Conservation (phyloP, 2,113 vertebrate species). For the Cariama cristata region DNA sequence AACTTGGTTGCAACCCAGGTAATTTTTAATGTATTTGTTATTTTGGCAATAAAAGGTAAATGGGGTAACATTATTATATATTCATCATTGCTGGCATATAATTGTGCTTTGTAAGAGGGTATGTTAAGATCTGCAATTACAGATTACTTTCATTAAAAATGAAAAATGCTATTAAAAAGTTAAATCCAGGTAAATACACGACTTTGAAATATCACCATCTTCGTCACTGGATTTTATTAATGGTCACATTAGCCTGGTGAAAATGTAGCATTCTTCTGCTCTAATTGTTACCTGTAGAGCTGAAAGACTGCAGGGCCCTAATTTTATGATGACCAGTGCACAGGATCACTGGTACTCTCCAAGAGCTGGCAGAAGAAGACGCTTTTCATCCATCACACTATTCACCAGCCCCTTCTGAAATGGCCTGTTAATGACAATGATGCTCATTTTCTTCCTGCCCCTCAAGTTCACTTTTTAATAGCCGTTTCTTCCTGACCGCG, state of each 20-base stretch:
- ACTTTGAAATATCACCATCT: background rate
- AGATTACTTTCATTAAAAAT: slow-evolving; percentile 15
- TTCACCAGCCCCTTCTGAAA: slow-evolving; percentile 47
- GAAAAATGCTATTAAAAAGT: background rate
- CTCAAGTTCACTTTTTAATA: slow-evolving; percentile 71
- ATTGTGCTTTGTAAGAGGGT: background rate
- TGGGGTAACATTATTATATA: background rate
- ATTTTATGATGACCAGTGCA: slow-evolving; percentile 26
- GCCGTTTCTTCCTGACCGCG: slow-evolving; percentile 62
- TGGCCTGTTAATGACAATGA: slow-evolving; percentile 48
- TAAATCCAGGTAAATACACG: background rate
- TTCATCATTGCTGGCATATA: background rate
- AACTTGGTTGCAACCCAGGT: background rate
- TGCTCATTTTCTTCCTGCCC: slow-evolving; percentile 60
- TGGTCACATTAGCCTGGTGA: background rate
- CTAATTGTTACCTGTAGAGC: background rate
- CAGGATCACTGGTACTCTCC: background rate
- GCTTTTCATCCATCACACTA: slow-evolving; percentile 30
- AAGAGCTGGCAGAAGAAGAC: background rate
- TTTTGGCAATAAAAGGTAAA: slow-evolving; percentile 12
- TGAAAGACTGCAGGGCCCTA: background rate
- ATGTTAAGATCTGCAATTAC: background rate
- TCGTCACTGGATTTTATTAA: background rate
- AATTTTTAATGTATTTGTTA: slow-evolving; percentile 24
- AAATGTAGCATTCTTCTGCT: background rate